Evolutionary conservation across 2,797 vertebrate genomes (phyloP), one percentile per base, ranked within the genome.

Genomic region (Microcaecilia unicolor): DNA sequence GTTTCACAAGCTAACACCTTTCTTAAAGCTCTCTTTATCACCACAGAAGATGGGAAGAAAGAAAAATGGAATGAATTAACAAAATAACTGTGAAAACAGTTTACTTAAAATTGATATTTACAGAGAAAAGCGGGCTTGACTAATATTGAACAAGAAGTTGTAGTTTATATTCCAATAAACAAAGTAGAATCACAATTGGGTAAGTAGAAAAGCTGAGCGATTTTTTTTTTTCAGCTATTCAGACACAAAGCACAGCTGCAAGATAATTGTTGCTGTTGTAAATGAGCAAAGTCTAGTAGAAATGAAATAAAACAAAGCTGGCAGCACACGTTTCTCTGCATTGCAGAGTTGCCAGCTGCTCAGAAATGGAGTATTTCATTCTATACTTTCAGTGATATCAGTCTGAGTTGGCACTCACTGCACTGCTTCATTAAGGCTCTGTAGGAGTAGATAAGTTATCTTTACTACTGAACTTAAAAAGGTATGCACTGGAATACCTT

Each of bases 191-290:
- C n/a, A n/a, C n/a, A 30, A 61, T 38, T 55, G 67, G 51, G 53
- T 47, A 57, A 55, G 50, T 62, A 28, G 44, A 34, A 58, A 58
- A 55, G 53, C 44, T 30, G 65, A 71, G 58, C 57, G 47, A 68
- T 72, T 74, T 73, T n/a, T n/a, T n/a, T n/a, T n/a, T n/a, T 68
- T 57, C 55, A 72, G 61, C 45, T 72, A 61, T 58, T 72, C 67
- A 58, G 65, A 48, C 58, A 64, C 39, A 48, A 48, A 60, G 22
- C 27, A 53, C 65, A 68, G 63, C 65, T 78, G 64, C 61, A 33
- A 60, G 51, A 31, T 65, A 62, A 72, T 47, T 56, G 41, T 43
- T 52, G 37, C 30, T 46, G 33, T 48, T 55, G 34, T 18, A 52
- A 55, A 51, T 10, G 12, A 59, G 38, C 31, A 60, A 61, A 55